These are phyloP conservation scores for Seriola dumerili DNA, from an alignment of 2,113 vertebrate genomes.

Conservation along the genomic window DNA sequence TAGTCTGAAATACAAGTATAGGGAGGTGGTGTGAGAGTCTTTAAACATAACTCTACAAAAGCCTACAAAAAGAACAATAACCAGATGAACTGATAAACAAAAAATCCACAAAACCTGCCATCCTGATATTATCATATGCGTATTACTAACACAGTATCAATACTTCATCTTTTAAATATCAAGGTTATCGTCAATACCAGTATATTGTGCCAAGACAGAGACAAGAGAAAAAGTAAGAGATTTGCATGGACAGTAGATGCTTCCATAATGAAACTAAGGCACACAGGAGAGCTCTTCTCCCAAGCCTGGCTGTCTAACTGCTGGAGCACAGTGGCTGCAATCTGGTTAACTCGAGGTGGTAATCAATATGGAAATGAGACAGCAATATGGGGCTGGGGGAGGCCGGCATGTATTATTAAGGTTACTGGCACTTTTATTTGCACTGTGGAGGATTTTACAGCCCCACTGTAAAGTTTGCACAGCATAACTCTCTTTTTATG, in stretches of 20 bases:
- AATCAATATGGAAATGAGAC: conserved; percentile 83
- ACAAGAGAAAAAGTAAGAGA: neutral
- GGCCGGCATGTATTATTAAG: conserved; percentile 78
- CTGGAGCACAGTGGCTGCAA: conserved; percentile 31
- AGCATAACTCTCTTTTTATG: conserved; percentile 75
- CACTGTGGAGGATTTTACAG: conserved; percentile 68
- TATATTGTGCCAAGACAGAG: neutral
- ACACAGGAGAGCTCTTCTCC: conserved; percentile 16
- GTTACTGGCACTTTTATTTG: conserved; percentile 71
- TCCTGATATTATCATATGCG: no score
- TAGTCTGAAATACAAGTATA: no score
- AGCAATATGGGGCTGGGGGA: conserved; percentile 49
- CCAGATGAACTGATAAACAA: no score
- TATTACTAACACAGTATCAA: no score
- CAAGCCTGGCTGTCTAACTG: conserved; percentile 5
- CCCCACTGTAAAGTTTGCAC: conserved; percentile 63
- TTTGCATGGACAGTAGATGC: conserved; percentile 23
- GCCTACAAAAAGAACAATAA: no score
- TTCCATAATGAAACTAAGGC: conserved; percentile 12
- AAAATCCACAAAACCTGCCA: no score
- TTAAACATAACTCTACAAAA: no score
- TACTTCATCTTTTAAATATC: no score
- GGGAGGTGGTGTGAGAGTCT: no score
- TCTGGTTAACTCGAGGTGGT: conserved; percentile 56
- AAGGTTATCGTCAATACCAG: no score